Base-by-base conservation (phyloP, 2,797 vertebrate genomes). In the Gallirallus australis region DNA sequence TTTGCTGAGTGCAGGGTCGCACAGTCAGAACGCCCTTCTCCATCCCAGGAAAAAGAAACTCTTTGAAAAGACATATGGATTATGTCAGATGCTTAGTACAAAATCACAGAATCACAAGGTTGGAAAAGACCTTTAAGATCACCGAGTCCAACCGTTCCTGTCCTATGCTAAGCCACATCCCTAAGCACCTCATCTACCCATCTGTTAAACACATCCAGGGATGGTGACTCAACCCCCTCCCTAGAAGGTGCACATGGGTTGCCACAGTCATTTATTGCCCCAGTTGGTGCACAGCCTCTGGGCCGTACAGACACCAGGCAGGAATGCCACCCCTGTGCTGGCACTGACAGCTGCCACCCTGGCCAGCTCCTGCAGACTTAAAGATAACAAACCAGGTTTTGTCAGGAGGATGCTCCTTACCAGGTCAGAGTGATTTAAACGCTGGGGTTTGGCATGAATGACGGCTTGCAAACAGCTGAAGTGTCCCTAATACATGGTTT, bases 251-350 rank as follows among this genome's bases (percentile, higher is more conserved):
- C 20, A 6, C 3, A 8, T 9, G 59, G 4, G 7, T 27, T 68
- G 3, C 8, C 30, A 9, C 10, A 47, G 69, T 9, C 52, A 19
- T 60, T 24, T n/a, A 25, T 15, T 37, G 31, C 7, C 45, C 33
- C 8, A 28, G 59, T 50, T 3, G 27, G 14, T 33, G 47, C 48
- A 13, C 0, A 47, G 50, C 37, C 7, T 42, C 61, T 12, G 47
- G 12, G n/a, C 20, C 27, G 6, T 0, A 6, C 30, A 80, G 72
- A 23, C n/a, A 5, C 4, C 0, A 6, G 2, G 37, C n/a, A 39
- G 21, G 13, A 35, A 27, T n/a, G n/a, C 8, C 25, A 68, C 6
- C 47, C 20, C 63, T 24, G 25, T 1, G 47, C 64, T 64, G 39
- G 60, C 27, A 21, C 53, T 37, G 73, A 28, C 23, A 50, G 53